Conservation (phyloP, 2,113 vertebrate species). For the Ginglymostoma cirratum region DNA sequence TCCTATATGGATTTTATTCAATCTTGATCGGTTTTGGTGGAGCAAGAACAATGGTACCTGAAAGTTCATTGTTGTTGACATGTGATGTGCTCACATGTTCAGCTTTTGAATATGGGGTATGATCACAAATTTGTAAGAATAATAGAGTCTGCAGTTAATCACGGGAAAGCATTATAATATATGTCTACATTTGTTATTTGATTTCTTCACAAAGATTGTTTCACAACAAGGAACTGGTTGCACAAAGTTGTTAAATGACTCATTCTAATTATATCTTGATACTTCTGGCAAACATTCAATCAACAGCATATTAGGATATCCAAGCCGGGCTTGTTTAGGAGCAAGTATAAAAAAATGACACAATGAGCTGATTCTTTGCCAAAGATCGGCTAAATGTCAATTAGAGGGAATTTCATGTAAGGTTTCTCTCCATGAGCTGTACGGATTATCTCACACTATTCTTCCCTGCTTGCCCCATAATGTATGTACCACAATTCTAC, state of each 20-base stretch:
- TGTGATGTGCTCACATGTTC: not conserved
- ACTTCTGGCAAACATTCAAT: not conserved
- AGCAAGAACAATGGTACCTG: not conserved
- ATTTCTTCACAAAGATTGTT: not conserved
- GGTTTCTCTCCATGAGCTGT: too few species aligned
- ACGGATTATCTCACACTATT: too few species aligned
- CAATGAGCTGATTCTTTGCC: not conserved
- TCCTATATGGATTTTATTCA: not conserved
- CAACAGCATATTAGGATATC: too few species aligned
- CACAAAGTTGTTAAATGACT: not conserved
- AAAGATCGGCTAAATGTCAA: too few species aligned
- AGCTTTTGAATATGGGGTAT: not conserved
- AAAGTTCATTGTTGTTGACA: not conserved
- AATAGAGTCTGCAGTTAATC: not conserved
- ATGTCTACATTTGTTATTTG: not conserved
- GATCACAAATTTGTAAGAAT: not conserved
- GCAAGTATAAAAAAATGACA: not conserved
- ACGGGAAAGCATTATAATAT: not conserved
- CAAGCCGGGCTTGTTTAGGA: not conserved
- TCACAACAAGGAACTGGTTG: not conserved
- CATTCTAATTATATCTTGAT: not conserved
- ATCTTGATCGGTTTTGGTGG: not conserved
- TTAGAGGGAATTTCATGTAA: too few species aligned
- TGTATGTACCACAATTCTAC: too few species aligned
- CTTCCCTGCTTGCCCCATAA: too few species aligned